phyloP scores from a whole-genome alignment of 2,797 vertebrate species.

The Triplophysa yarkandensis region DNA sequence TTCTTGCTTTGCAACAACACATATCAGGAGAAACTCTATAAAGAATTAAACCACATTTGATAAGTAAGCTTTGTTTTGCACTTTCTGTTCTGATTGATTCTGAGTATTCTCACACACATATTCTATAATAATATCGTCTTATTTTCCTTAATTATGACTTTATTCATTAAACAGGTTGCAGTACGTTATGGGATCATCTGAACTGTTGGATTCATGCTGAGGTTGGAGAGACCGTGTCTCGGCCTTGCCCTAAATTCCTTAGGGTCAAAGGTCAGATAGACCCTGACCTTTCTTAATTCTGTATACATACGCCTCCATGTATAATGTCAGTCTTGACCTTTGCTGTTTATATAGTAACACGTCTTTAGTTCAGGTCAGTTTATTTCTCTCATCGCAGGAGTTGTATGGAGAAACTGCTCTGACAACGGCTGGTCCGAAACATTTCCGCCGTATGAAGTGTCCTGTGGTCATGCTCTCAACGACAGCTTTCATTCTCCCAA shows the following conservation, averaged over 20 bases:
- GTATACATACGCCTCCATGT: neutral
- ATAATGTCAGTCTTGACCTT: no score
- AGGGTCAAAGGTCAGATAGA: conserved; percentile 54
- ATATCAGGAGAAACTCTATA: no score
- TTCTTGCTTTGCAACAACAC: no score
- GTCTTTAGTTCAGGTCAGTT: neutral
- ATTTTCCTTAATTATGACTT: no score
- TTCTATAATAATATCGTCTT: no score
- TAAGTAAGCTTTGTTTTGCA: no score
- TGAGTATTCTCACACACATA: no score
- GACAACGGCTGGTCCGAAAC: conserved; percentile 78
- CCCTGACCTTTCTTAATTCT: neutral
- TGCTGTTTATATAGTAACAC: neutral
- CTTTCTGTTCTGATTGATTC: no score
- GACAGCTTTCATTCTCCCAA: conserved; percentile 47
- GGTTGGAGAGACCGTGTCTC: conserved; percentile 71
- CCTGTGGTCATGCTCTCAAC: conserved; percentile 78
- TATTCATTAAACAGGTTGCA: conserved; percentile 65
- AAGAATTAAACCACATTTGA: no score
- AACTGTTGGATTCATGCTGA: conserved; percentile 81
- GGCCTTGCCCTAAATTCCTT: conserved; percentile 78
- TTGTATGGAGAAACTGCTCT: conserved; percentile 81
- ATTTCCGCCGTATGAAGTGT: conserved; percentile 75
- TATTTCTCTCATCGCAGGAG: conserved; percentile 65
- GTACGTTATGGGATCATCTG: conserved; percentile 81